These are phyloP conservation scores for Andrena dorsata DNA, from an alignment of 2,888 invertebrate species.

Conservation along the genomic window DNA sequence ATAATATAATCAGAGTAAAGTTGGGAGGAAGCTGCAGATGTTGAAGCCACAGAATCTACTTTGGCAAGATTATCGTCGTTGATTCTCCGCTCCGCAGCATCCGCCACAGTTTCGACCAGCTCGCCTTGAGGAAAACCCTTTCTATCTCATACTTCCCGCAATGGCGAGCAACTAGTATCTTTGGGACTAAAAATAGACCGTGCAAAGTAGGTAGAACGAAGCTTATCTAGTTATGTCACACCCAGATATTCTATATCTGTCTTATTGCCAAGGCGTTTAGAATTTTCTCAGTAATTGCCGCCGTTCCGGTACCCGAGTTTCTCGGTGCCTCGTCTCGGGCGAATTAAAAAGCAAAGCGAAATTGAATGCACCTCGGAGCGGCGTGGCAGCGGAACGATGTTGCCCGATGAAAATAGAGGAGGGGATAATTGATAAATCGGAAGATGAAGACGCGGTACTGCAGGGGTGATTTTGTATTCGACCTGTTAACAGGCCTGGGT, in stretches of 20 bases:
- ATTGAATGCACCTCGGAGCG: neutral
- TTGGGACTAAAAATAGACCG: neutral
- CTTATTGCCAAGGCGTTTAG: neutral
- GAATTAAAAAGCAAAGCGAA: neutral
- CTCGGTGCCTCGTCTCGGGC: neutral
- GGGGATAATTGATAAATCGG: conserved; percentile 49
- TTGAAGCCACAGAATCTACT: no score
- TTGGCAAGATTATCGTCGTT: no score
- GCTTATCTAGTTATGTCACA: neutral
- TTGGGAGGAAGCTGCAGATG: neutral
- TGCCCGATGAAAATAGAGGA: neutral
- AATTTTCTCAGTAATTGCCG: neutral
- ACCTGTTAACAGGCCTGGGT: conserved; percentile 2
- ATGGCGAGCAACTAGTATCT: neutral
- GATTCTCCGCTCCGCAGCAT: neutral
- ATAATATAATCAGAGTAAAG: neutral
- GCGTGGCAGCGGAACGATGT: neutral
- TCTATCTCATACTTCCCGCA: neutral
- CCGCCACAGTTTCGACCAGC: no score
- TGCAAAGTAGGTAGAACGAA: neutral
- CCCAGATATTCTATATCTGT: neutral
- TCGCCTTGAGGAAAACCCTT: neutral
- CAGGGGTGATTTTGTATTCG: conserved; percentile 1
- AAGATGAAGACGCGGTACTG: neutral
- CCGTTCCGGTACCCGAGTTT: neutral